These are phyloP conservation scores for Syngnathus rostellatus DNA, from an alignment of 2,797 vertebrate species.

Conservation along the genomic window DNA sequence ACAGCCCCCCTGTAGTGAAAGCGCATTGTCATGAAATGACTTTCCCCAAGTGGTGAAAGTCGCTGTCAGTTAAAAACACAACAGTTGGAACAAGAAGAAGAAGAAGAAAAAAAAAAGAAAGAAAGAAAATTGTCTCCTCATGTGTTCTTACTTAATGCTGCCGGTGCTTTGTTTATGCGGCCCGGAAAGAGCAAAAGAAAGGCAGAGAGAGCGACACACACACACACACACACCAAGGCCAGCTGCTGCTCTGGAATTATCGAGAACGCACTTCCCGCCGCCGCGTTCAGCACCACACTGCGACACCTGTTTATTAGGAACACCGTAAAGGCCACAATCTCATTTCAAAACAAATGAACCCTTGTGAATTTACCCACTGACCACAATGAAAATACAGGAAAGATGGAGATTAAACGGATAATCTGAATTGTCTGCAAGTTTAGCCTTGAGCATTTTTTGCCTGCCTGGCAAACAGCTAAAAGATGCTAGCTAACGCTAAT, in stretches of 20 bases:
- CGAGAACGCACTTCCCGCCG: constrained; percentile 37
- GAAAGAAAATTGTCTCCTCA: constrained; percentile 11
- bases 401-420: too few species aligned
- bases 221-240: constrained; percentile 47
- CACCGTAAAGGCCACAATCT: not conserved
- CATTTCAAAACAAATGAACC: not conserved
- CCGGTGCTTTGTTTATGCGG: constrained; percentile 44
- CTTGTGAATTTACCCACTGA: not conserved
- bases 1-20: not conserved
- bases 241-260: constrained; percentile 56
- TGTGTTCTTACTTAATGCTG: constrained; percentile 7
- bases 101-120: not conserved
- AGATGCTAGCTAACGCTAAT: not conserved
- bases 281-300: constrained; percentile 14
- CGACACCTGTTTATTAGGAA: not conserved
- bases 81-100: not conserved
- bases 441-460: too few species aligned
- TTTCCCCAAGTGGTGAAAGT: not conserved
- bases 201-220: not conserved
- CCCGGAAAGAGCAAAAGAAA: constrained; percentile 24
- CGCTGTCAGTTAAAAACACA: constrained; percentile 20
- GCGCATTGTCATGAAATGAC: not conserved
- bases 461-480: too few species aligned
- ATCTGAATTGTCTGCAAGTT: too few species aligned
- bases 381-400: not conserved